Percentiles rank a stretch among this genome's conserved stretches.
Conservation (phyloP, 2,113 vertebrate species). For the Manacus vitellinus region DNA sequence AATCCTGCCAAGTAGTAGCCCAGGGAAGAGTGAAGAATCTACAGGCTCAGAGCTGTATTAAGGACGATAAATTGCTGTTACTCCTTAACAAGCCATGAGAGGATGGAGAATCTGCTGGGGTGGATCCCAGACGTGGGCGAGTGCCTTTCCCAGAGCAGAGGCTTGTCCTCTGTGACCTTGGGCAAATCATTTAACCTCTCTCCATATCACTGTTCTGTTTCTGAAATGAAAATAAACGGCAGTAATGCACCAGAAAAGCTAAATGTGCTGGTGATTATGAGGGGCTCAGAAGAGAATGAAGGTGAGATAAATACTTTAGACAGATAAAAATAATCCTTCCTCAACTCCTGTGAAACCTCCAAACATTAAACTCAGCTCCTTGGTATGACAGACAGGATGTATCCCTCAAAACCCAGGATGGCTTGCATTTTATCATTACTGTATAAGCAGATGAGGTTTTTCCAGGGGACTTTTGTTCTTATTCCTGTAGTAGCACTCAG, state of each 20-base stretch:
- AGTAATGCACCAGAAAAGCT: background rate
- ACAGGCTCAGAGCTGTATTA: background rate
- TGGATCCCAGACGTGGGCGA: background rate
- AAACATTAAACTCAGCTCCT: background rate
- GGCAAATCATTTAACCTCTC: conserved; percentile 16
- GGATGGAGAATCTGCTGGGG: background rate
- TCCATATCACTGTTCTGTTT: background rate
- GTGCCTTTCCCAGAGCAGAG: background rate
- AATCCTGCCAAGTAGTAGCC: background rate
- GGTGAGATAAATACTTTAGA: conserved; percentile 23
- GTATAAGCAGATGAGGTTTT: background rate
- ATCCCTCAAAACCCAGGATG: background rate
- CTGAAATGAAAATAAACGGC: conserved; percentile 27
- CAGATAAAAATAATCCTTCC: conserved; percentile 1
- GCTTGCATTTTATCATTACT: background rate
- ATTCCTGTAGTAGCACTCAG: background rate
- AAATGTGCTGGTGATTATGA: background rate
- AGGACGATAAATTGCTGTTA: background rate
- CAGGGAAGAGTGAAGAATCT: background rate
- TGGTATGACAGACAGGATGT: background rate
- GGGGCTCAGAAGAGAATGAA: background rate
- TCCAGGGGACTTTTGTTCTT: background rate
- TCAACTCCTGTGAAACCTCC: background rate
- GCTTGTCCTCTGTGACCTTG: background rate
- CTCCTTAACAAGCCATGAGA: background rate